Base-by-base conservation (phyloP, 2,113 vertebrate species). In the Trinectes maculatus region DNA sequence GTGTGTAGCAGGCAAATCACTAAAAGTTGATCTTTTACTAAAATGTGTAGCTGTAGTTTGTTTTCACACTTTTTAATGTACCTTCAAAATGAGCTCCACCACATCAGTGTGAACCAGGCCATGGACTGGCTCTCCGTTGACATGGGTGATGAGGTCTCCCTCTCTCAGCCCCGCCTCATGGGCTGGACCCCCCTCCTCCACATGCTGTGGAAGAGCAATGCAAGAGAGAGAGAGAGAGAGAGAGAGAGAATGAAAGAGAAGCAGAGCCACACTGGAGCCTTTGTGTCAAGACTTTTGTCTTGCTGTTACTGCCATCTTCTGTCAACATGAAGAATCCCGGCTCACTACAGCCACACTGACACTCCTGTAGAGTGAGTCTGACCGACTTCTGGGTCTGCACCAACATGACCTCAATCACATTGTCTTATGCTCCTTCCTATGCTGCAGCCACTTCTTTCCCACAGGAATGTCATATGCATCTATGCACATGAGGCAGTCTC, bases 41-140 rank as follows among this genome's bases (percentile, higher is more conserved):
- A 31, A 8, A 8, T 31, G 4, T 31, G 29, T 31, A 31, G 4
- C 4, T 31, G 29, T 31, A 31, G 29, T 31, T 31, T 31, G 29
- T 8, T 34, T 34, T 34, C 2, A 34, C 33, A 34, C 33, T 11
- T 34, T 8, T 9, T 8, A 34, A 34, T 5, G 8, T 33, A 98
- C 97, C 97, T 98, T 99, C 49, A 99, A 91, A n/a, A 98, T 93
- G 58, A 98, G 94, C 89, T 98, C 95, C 80, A 98, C 97, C 85
- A 99, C 97, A 55, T 99, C 97, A 0, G 97, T 99, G 90, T 99
- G 97, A 34, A 99, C 97, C 75, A 99, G 92, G 6, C 97, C 97
- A 0, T 98, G 95, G 21, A 99, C 97, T 0, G 95, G 87, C 59
- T 99, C 97, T n/a, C 97, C 97, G 1, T 98, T 99, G 68, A 99